Base-by-base conservation (phyloP, 2,888 invertebrate species). In the Dynastes maya region DNA sequence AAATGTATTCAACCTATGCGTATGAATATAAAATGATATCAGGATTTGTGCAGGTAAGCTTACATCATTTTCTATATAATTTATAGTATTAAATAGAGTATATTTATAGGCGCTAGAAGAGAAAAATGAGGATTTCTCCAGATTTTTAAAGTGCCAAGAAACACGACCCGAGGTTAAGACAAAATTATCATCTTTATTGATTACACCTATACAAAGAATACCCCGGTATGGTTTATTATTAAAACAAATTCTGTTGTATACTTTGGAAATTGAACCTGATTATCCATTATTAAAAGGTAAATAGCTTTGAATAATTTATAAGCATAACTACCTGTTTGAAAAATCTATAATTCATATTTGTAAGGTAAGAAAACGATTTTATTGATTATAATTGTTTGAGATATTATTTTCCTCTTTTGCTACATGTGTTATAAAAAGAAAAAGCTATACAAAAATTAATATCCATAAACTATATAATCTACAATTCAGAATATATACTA, bases 141-240 rank as follows among this genome's bases (percentile, higher is more conserved):
- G 90, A 81, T 93, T 93, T 85, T 86, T 94, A 53, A 89, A 89
- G 78, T 88, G 88, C 40, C 94, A 94, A 84, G 95, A 95, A 87
- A 90, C 91, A 2, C 89, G 93, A 9, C 93, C 94, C 6, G 94
- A 95, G 87, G 93, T 95, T 67, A 91, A 92, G 82, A 91, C 90
- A 58, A 95, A 94, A 86, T 87, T 95, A 3, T 92, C 93, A 78
- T 92, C 95, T 0, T 88, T 95, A 58, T 89, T 95, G 82, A 95
- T 95, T 81, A 92, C 93, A 2, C 95, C 95, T 13, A 94, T 96
- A 83, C 95, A 96, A 86, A 89, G 95, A 83, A 91, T 96, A 72
- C 95, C 95, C 0, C 91, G 95, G 70, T 95, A 95, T 86, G 92
- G 93, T 84, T 88, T 95, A 63, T 88, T 95, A 13, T 87, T 95